Evolutionary conservation across 2,797 vertebrate species (phyloP).

Genomic region (Scomberomorus guttatus): DNA sequence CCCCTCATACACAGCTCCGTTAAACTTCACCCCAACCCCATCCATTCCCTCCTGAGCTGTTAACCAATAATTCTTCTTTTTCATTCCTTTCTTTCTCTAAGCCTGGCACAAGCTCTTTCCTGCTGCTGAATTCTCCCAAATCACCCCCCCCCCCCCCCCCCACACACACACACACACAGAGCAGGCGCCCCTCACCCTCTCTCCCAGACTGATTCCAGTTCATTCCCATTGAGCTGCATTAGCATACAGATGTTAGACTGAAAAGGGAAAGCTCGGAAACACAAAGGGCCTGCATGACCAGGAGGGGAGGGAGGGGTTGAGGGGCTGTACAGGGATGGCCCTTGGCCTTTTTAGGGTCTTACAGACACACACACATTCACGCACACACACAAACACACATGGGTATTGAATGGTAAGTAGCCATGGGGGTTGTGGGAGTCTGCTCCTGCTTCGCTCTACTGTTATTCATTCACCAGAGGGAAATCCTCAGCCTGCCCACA

Average conservation of each 20-base stretch:
- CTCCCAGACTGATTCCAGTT: conserved; percentile 68
- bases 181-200: conserved; percentile 61
- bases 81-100: conserved; percentile 20
- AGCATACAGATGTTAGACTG: conserved; percentile 89
- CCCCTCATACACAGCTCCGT: background rate
- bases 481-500: conserved; percentile 57
- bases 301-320: conserved; percentile 53
- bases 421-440: conserved; percentile 66
- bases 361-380: conserved; percentile 25
- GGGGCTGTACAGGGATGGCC: conserved; percentile 64
- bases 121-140: conserved; percentile 53
- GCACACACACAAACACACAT: conserved; percentile 10
- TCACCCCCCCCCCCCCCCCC: conserved; percentile 42
- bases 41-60: conserved; percentile 3
- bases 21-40: background rate
- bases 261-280: conserved; percentile 76
- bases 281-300: conserved; percentile 77
- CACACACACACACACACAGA: conserved; percentile 27
- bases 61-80: conserved; percentile 50
- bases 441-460: conserved; percentile 57
- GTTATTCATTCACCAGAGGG: conserved; percentile 69
- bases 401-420: conserved; percentile 68
- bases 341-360: conserved; percentile 71
- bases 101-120: conserved; percentile 32
- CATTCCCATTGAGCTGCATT: conserved; percentile 80